Conservation (phyloP, 23 tunicate species). For the Styela clava region DNA sequence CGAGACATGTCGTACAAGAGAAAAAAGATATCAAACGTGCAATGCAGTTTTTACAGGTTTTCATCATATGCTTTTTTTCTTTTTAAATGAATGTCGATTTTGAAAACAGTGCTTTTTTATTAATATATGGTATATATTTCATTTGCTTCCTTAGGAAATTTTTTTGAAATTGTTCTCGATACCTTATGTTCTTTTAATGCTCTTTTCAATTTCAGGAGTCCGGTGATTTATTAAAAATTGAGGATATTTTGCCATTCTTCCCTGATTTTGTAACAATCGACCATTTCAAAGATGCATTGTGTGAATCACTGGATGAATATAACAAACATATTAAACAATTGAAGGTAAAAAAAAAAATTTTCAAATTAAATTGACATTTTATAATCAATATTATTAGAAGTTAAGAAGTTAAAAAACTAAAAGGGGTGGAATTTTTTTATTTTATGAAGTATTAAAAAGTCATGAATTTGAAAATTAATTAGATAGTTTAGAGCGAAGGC, state of each 20-base stretch:
- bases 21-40: constrained; percentile 79
- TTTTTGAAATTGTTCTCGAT: too few species aligned
- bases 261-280: constrained; percentile 97
- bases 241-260: constrained; percentile 88
- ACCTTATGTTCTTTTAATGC: too few species aligned
- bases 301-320: constrained; percentile 90
- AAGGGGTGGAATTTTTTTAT: too few species aligned
- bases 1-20: constrained; percentile 77
- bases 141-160: background rate
- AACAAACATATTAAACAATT: constrained; percentile 79
- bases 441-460: too few species aligned
- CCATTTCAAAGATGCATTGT: constrained; percentile 93
- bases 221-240: constrained; percentile 79
- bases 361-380: too few species aligned
- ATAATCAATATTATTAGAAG: too few species aligned
- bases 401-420: too few species aligned
- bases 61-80: background rate
- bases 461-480: too few species aligned
- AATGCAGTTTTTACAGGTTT: constrained; percentile 75
- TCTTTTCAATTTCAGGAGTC: constrained; percentile 43
- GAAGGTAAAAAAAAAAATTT: too few species aligned
- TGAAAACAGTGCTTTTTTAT: background rate
- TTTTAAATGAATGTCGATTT: background rate
- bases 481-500: too few species aligned
- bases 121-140: background rate